phyloP scores from a whole-genome alignment of 1,140 invertebrate genomes.

The Aporrectodea caliginosa region DNA sequence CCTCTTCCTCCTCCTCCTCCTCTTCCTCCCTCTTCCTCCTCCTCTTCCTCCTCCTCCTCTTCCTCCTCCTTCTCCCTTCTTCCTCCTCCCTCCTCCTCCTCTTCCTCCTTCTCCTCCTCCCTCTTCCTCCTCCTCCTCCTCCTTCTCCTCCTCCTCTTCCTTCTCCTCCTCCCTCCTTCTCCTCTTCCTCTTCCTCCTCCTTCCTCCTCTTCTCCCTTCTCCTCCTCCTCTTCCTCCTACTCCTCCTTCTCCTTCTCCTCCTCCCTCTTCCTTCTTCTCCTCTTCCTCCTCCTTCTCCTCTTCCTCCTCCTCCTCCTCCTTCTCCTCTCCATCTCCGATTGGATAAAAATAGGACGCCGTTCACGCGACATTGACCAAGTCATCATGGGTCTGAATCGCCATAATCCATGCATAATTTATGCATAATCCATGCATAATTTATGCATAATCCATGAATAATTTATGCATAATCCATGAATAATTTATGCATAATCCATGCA shows the following conservation, averaged over 20 bases:
- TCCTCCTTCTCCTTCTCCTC: neutral
- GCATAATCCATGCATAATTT: no score
- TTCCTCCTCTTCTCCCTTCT: neutral
- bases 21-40: neutral
- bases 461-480: no score
- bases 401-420: no score
- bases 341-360: no score
- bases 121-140: neutral
- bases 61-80: neutral
- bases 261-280: neutral
- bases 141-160: neutral
- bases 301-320: slow-evolving; percentile 8
- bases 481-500: no score
- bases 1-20: neutral
- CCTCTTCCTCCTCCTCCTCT: neutral
- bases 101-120: neutral
- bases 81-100: neutral
- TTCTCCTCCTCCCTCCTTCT: neutral
- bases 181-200: neutral
- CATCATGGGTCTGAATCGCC: no score
- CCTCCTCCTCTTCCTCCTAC: neutral
- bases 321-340: neutral
- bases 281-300: neutral
- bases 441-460: no score
- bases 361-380: no score